Percentiles rank a stretch among this genome's conserved stretches.
Conservation (phyloP, 2,113 vertebrate genomes). For the Syngnathus scovelli region DNA sequence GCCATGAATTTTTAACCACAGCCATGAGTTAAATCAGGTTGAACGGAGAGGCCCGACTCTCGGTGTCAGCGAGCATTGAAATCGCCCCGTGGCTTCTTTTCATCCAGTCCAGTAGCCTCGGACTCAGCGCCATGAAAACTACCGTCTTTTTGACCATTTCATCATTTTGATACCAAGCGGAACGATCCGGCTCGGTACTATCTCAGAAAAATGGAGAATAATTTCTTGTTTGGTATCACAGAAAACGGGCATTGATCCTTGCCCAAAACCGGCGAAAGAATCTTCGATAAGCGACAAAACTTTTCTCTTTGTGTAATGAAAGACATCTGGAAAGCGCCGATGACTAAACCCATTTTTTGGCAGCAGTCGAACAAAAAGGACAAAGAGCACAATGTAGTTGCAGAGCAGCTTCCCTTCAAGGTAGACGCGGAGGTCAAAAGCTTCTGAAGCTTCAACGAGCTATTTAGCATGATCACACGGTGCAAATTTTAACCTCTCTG, state of each 20-base stretch:
- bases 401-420: slow-evolving; percentile 8
- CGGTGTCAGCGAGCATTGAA: slow-evolving; percentile 34
- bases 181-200: background rate
- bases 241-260: background rate
- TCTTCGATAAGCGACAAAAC: background rate
- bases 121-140: background rate
- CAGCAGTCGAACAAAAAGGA: background rate
- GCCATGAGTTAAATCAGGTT: slow-evolving; percentile 58
- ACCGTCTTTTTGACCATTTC: background rate
- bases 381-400: background rate
- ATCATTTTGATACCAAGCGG: background rate
- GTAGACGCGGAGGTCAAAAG: slow-evolving; percentile 5
- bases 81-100: slow-evolving; percentile 42
- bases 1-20: slow-evolving; percentile 67
- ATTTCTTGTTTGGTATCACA: background rate
- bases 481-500: slow-evolving; percentile 58
- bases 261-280: background rate
- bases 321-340: slow-evolving; percentile 1
- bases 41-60: slow-evolving; percentile 46
- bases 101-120: background rate
- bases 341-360: background rate
- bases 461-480: slow-evolving; percentile 55
- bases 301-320: background rate
- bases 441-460: slow-evolving; percentile 39
- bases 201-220: background rate